These are phyloP conservation scores for Leptinotarsa lineolata DNA, from an alignment of 1,140 invertebrate genomes.

Conservation along the genomic window DNA sequence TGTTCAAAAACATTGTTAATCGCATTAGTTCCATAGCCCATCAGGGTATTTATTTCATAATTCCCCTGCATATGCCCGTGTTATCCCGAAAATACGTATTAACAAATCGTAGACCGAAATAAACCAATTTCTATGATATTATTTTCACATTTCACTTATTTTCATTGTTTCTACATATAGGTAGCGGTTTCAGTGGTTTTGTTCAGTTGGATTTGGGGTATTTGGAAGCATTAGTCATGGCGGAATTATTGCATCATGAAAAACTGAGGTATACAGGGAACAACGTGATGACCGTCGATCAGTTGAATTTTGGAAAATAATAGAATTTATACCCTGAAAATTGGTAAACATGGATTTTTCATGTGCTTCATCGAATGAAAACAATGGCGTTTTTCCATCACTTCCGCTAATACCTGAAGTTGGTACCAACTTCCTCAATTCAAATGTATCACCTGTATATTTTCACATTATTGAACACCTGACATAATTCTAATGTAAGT, in stretches of 20 bases:
- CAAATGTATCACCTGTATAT: too few relatives aligned
- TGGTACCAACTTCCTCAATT: too few relatives aligned
- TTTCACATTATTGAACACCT: too few relatives aligned
- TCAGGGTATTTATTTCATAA: constrained; percentile 27
- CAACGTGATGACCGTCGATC: too few relatives aligned
- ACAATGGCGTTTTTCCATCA: too few relatives aligned
- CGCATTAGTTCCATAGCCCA: constrained; percentile 23
- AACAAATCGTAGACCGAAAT: constrained; percentile 23
- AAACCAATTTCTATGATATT: constrained; percentile 28
- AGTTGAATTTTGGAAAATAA: too few relatives aligned
- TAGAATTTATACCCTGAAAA: too few relatives aligned
- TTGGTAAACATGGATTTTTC: too few relatives aligned
- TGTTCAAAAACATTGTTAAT: constrained; percentile 29
- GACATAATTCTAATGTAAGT: too few relatives aligned
- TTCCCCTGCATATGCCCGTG: constrained; percentile 24
- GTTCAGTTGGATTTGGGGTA: constrained; percentile 7
- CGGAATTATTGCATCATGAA: neutral
- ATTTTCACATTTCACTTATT: constrained; percentile 24
- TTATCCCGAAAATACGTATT: constrained; percentile 29
- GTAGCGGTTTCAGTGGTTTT: neutral
- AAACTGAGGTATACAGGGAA: neutral
- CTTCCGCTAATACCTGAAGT: too few relatives aligned
- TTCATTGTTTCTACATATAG: constrained; percentile 16
- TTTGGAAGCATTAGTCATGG: neutral
- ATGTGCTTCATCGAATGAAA: too few relatives aligned